Evolutionary conservation across 2,113 vertebrate genomes (phyloP).

Genomic region (Apodemus sylvaticus): DNA sequence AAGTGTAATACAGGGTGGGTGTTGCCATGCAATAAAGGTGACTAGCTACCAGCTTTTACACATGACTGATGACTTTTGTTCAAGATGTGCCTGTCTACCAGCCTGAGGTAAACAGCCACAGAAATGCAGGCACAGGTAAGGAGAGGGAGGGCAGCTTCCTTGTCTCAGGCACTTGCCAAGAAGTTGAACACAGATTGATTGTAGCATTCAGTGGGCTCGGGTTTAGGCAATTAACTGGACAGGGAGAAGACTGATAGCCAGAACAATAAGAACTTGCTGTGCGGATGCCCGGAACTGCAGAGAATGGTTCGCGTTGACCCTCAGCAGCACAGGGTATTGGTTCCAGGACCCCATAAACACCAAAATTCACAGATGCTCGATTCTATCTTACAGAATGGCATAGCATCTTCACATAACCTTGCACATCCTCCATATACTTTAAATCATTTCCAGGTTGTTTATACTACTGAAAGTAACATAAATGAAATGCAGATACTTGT

Average conservation of each 20-base stretch:
- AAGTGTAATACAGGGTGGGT: neutral
- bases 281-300: neutral
- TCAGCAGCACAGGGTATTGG: neutral
- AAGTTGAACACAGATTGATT: neutral
- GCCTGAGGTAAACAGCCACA: neutral
- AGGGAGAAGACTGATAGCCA: too few relatives aligned
- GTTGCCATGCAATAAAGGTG: neutral
- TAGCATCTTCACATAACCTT: neutral
- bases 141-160: neutral
- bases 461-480: neutral
- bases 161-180: neutral
- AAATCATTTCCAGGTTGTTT: neutral
- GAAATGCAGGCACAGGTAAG: rapidly evolving
- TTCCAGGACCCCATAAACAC: neutral
- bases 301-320: neutral
- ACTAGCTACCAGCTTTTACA: neutral
- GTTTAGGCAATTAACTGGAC: neutral
- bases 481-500: neutral
- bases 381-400: neutral
- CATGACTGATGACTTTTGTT: neutral
- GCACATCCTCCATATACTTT: neutral
- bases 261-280: neutral
- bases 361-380: neutral
- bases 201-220: neutral
- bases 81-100: neutral